Evolutionary conservation across 2,797 vertebrate genomes (phyloP), one percentile per base, ranked within the genome.

Genomic region (Lepidocolaptes lacrymiger): DNA sequence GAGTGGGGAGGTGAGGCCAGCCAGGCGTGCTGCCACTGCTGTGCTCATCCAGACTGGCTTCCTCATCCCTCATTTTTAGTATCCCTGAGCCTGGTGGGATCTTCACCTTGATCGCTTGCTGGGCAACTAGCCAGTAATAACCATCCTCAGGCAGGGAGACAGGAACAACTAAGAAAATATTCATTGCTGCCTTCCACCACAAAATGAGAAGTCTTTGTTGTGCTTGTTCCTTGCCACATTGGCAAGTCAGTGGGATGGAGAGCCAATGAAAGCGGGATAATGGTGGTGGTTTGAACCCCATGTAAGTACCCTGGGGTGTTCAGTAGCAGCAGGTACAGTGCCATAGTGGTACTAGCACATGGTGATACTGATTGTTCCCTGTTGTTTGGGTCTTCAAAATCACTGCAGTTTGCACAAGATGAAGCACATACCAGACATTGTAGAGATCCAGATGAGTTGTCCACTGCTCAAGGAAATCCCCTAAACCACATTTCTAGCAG

Each of bases 381-480:
- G 0, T 5, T 24, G 19, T 61, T 64, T 41, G 24, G 27, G 51
- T 89, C 56, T 91, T 77, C 55, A 77, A 78, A 69, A 51, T 32
- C 58, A 72, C 59, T 66, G 43, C 83, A 75, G 37, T 54, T 67
- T 77, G 46, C 61, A 86, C 41, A 49, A 85, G 58, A 91, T 73
- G 43, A 46, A 84, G 24, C 34, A 83, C 74, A 92, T 68, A 83
- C 85, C 92, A 89, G 93, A 94, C 49, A 90, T 61, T 86, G 75
- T 55, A 92, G 69, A 85, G 6, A 20, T 63, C 58, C 13, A 68
- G 76, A 93, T 66, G 85, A 91, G 85, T 91, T 92, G 77, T 64
- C 84, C 95, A 63, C 95, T 96, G 92, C 82, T 91, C 89, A 92
- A 76, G 95, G 95, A 97, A 97, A 95, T 95, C 67, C 96, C 96